Evolutionary conservation across 2,113 vertebrate genomes (phyloP), one percentile per base, ranked within the genome.

Genomic region (Tenebrosternarchus preto): DNA sequence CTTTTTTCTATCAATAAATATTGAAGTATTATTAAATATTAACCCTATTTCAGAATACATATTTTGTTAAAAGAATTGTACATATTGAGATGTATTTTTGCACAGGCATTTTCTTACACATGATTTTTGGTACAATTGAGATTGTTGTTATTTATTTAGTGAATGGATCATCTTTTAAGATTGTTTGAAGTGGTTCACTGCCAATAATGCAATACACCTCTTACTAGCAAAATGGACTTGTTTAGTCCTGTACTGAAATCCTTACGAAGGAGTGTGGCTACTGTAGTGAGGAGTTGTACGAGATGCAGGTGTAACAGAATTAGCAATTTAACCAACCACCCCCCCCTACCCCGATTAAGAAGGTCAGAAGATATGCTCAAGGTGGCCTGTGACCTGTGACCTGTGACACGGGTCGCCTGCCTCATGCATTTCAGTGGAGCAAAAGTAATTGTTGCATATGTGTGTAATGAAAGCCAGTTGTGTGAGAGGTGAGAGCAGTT

Each of bases 11-110:
- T 71, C 20, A 4, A 90, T 78, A 95, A 89, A 94, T 96, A 95
- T 94, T 94, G 94, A 96, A 95, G 92, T n/a, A n/a, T n/a, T n/a
- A n/a, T n/a, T n/a, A n/a, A n/a, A n/a, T n/a, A n/a, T 96, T 39
- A 94, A 96, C 94, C 95, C 95, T 96, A 96, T 98, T 97, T 96
- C 95, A 98, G 95, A 96, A 96, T 92, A 95, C 94, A 92, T 99
- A 99, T 99, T 99, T 99, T 99, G 96, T 97, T 98, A 96, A 94
- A 70, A 82, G 93, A 96, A 97, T 95, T 98, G 97, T 99, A 98
- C 95, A 99, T 97, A 98, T 94, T 95, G 93, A 97, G 97, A 97
- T 95, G 98, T 99, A 99, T 99, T 99, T 99, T 99, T 98, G 98
- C 98, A 99, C 96, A 97, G 95, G 94, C 94, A 94, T 96, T 98